phyloP scores from a whole-genome alignment of 1,140 invertebrate genomes.

The Andrena cerasifolii region DNA sequence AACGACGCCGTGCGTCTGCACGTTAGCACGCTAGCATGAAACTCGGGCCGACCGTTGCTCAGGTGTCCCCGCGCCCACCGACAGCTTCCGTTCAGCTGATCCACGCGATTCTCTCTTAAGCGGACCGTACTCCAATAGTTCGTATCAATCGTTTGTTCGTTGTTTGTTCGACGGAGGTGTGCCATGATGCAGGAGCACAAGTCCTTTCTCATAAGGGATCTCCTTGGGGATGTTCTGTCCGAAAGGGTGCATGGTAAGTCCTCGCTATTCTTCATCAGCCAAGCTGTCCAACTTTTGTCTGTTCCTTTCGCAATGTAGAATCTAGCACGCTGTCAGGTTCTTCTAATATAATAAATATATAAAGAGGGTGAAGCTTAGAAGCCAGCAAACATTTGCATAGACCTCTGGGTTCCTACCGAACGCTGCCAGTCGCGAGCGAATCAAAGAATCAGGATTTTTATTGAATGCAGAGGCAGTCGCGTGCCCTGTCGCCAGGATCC shows the following conservation, averaged over 20 bases:
- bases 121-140: too few relatives aligned
- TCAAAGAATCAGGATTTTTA: neutral
- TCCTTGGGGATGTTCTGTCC: slow-evolving; percentile 88
- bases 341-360: too few relatives aligned
- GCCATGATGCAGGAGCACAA: slow-evolving; percentile 87
- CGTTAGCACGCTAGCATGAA: slow-evolving; percentile 61
- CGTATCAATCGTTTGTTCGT: neutral
- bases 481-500: slow-evolving; percentile 68
- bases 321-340: too few relatives aligned
- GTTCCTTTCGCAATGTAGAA: too few relatives aligned
- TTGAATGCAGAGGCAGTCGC: slow-evolving; percentile 54
- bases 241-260: slow-evolving; percentile 81
- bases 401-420: too few relatives aligned
- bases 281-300: too few relatives aligned
- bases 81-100: neutral
- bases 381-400: too few relatives aligned
- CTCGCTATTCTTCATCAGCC: too few relatives aligned
- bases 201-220: slow-evolving; percentile 89
- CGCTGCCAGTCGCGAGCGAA: too few relatives aligned
- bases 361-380: too few relatives aligned
- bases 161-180: neutral
- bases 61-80: slow-evolving; percentile 25
- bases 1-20: slow-evolving; percentile 65
- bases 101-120: neutral
- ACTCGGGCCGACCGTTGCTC: slow-evolving; percentile 24